Evolutionary conservation across 2,888 invertebrate genomes (phyloP), one percentile per base, ranked within the genome.

Genomic region (Sesia apiformis): DNA sequence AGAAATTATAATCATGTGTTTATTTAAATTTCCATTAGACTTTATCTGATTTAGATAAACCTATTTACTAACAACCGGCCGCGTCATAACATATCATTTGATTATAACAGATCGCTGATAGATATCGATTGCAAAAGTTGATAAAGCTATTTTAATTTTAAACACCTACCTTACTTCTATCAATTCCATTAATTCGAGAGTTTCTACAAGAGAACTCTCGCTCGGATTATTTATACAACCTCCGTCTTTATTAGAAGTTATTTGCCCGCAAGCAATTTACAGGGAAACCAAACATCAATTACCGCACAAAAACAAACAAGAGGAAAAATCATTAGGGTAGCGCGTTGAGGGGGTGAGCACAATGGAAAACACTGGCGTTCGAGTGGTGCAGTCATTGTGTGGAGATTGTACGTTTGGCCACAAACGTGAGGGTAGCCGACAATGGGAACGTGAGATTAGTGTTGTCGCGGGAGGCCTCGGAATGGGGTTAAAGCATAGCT

Each of bases 221-320:
- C 46, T 23, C 8, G 23, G 46, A 46, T 46, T 46, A 46, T 46
- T 46, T 46, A 46, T 46, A 8, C 46, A 23, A 23, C 46, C 46
- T 46, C 46, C 46, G 4, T 46, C 46, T 46, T 46, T 46, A 46
- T 46, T 46, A 46, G 46, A 46, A 46, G 46, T 50, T 50, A 50
- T 50, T 50, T 50, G 39, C 72, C 72, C 81, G 72, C 83, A 76
- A 78, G 77, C 84, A 81, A 84, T 84, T 79, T 77, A 78, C 77
- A 74, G 78, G 81, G 80, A 85, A 84, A 84, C 84, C 81, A 83
- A 85, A 86, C 84, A 87, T 70, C 83, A 88, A 88, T 88, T 87
- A 87, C 78, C 68, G 73, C 76, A 86, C 84, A 84, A 87, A 88
- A 88, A 87, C 87, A 88, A 88, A 88, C 81, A 88, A 72, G 75